Base-by-base conservation (phyloP, 2,888 invertebrate species). In the Dichetophora obliterata region DNA sequence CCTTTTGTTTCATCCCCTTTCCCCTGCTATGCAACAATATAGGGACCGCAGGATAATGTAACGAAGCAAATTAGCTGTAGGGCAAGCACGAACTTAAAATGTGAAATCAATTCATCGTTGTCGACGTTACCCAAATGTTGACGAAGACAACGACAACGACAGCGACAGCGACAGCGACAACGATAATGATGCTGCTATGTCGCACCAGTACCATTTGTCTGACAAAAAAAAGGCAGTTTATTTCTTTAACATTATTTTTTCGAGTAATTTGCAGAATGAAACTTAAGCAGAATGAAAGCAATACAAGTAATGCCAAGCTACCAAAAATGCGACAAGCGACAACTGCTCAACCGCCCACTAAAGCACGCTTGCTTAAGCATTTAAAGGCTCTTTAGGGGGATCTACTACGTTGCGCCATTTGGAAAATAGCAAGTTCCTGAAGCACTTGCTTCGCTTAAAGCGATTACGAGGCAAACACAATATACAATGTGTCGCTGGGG, bases 21-120 rank as follows among this genome's bases (percentile, higher is more conserved):
- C 31, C 3, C 31, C 31, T 50, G 50, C 50, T 48, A 8, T 68
- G 68, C 50, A 27, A 16, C 50, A n/a, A n/a, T n/a, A 48, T n/a
- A 24, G 68, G 16, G 37, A 43, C 66, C 68, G 68, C 68, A 68
- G 22, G 50, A 68, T 27, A 68, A 50, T 68, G 50, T 22, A 31
- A 24, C 50, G 50, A 27, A 48, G 27, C 48, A 52, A 68, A 50
- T 68, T 68, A 48, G 68, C 50, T 22, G 48, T 24, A 27, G 68
- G 68, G 50, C 50, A 27, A 68, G 27, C 50, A 50, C 68, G 68
- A 50, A 22, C 9, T 24, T 50, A 48, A 50, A 68, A 68, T 68
- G 48, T 50, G 68, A 68, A 50, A 68, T 50, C 68, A 27, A 68
- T 68, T 27, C 24, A 14, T 63, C n/a, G 63, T 16, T n/a, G 22